These are phyloP conservation scores for Mandrillus leucophaeus DNA, from an alignment of 2,113 vertebrate genomes.

Conservation along the genomic window DNA sequence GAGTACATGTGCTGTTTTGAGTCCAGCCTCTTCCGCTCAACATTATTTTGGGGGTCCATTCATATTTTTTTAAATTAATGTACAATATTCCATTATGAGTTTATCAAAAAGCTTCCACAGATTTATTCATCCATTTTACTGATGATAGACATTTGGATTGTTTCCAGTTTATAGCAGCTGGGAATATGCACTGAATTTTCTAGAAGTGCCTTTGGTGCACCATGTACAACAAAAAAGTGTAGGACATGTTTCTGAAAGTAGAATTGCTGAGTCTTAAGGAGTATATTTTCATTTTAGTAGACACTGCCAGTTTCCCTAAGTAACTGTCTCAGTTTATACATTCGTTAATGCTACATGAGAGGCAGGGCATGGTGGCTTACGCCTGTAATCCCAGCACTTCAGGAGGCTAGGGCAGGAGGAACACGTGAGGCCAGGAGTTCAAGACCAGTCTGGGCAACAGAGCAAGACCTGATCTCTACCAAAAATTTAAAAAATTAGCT, in stretches of 20 bases:
- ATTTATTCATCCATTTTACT: background rate
- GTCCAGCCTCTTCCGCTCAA: background rate
- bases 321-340: background rate
- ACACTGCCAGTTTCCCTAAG: background rate
- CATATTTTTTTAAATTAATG: background rate
- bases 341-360: background rate
- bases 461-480: too few relatives aligned
- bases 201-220: background rate
- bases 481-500: too few relatives aligned
- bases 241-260: background rate
- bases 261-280: background rate
- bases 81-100: background rate
- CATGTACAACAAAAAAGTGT: background rate
- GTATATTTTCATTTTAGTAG: background rate
- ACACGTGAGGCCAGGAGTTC: too few relatives aligned
- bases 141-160: background rate
- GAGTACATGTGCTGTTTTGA: background rate
- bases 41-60: background rate
- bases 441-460: too few relatives aligned
- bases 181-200: background rate
- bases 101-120: background rate
- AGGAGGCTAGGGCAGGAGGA: too few relatives aligned
- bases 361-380: too few relatives aligned
- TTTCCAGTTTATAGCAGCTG: background rate
- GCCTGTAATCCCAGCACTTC: too few relatives aligned